These are phyloP conservation scores for Neoaliturus tenellus DNA, from an alignment of 2,888 invertebrate species.

Conservation along the genomic window DNA sequence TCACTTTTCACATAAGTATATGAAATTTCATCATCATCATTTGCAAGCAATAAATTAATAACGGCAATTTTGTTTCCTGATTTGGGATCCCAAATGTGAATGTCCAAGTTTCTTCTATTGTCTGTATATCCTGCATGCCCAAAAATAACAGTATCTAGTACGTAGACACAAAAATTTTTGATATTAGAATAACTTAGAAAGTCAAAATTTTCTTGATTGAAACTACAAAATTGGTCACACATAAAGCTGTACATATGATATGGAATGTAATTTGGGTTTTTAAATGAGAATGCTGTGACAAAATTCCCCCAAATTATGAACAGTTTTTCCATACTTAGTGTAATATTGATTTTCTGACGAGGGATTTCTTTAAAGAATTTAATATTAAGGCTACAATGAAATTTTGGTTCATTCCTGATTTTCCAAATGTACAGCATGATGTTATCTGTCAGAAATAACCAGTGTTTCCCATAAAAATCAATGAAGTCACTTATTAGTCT, in stretches of 20 bases:
- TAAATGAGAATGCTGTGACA: neutral
- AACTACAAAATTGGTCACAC: neutral
- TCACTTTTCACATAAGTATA: neutral
- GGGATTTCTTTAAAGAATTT: neutral
- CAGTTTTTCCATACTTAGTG: neutral
- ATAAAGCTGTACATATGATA: neutral
- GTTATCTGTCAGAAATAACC: neutral
- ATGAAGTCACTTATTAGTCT: neutral
- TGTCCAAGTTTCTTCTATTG: neutral
- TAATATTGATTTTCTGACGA: neutral
- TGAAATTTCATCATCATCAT: neutral
- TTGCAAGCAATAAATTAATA: neutral
- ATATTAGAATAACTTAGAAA: neutral
- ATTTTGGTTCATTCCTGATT: neutral
- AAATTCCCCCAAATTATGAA: neutral
- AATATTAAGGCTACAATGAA: neutral
- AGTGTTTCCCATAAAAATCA: neutral
- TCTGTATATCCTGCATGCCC: neutral
- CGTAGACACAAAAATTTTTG: neutral
- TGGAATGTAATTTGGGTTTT: neutral
- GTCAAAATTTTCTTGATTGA: neutral
- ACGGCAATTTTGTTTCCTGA: neutral
- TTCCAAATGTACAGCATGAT: neutral
- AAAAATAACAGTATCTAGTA: neutral
- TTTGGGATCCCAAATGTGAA: neutral